Evolutionary conservation across 2,888 invertebrate species (phyloP).

Genomic region (Tillus elongatus): DNA sequence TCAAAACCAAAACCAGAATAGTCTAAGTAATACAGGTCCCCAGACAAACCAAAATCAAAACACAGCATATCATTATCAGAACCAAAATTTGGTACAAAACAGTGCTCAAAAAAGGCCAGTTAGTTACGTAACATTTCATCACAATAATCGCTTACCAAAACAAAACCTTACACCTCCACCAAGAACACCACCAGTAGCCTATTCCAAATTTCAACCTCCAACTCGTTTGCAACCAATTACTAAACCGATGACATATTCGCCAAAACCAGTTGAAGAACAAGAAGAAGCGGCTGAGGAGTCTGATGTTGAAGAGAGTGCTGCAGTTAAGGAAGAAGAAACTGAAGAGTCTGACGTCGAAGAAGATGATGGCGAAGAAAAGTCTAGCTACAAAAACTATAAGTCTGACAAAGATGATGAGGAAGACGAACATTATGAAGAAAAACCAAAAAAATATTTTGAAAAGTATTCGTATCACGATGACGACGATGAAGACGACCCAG

Average conservation of each 20-base stretch:
- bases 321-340: conserved; percentile 16
- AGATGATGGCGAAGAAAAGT: conserved; percentile 13
- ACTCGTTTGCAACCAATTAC: conserved; percentile 22
- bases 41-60: conserved; percentile 5
- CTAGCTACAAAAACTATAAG: conserved; percentile 7
- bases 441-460: conserved; percentile 14
- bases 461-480: conserved; percentile 18
- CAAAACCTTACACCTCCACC: conserved; percentile 16
- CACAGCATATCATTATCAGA: conserved; percentile 8
- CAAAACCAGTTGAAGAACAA: conserved; percentile 13
- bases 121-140: conserved; percentile 15
- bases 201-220: conserved; percentile 23
- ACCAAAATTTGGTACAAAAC: conserved; percentile 8
- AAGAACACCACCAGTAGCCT: conserved; percentile 15
- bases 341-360: conserved; percentile 19
- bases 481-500: conserved; percentile 18
- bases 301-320: conserved; percentile 18
- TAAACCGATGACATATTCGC: conserved; percentile 20
- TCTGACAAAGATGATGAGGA: conserved; percentile 16
- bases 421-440: conserved; percentile 15
- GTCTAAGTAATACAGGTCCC: background rate
- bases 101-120: conserved; percentile 14
- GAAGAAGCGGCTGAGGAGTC: conserved; percentile 15
- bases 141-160: conserved; percentile 4
- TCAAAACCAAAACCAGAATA: background rate